Evolutionary conservation across 2,888 invertebrate genomes (phyloP).

Genomic region (Hirtodrosophila cameraria): DNA sequence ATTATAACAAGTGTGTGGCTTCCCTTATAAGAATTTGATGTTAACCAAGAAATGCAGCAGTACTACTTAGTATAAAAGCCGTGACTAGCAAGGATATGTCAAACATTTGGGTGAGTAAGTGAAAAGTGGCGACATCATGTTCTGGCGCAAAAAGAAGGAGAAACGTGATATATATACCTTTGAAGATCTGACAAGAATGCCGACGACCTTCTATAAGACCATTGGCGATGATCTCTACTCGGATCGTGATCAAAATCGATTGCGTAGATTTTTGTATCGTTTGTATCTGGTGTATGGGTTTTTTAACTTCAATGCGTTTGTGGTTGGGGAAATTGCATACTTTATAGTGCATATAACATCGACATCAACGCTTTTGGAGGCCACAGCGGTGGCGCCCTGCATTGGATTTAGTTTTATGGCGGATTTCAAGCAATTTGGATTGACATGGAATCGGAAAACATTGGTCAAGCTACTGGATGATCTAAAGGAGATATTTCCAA

Average conservation of each 20-base stretch:
- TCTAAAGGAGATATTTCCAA: slow-evolving; percentile 66
- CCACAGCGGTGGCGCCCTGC: slow-evolving; percentile 76
- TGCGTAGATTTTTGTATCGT: slow-evolving; percentile 55
- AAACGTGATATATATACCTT: slow-evolving; percentile 48
- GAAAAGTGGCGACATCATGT: slow-evolving; percentile 22
- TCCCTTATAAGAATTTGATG: slow-evolving; percentile 65
- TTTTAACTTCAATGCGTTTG: slow-evolving; percentile 70
- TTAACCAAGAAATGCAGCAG: slow-evolving; percentile 7
- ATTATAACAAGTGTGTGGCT: slow-evolving; percentile 33
- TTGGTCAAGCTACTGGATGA: slow-evolving; percentile 62
- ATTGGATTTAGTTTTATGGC: slow-evolving; percentile 74
- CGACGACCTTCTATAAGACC: slow-evolving; percentile 71
- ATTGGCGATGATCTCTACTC: slow-evolving; percentile 77
- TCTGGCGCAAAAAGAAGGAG: slow-evolving; percentile 34
- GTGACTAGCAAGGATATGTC: neutral
- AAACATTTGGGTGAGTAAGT: neutral
- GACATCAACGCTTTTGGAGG: slow-evolving; percentile 74
- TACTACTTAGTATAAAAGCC: slow-evolving; percentile 31
- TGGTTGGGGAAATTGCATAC: slow-evolving; percentile 72
- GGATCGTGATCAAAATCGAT: slow-evolving; percentile 48
- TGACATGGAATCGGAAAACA: slow-evolving; percentile 51
- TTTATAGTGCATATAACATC: slow-evolving; percentile 67
- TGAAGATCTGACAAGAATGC: slow-evolving; percentile 66
- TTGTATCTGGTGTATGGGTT: slow-evolving; percentile 62
- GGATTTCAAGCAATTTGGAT: slow-evolving; percentile 68